Percentiles rank a stretch among this genome's conserved stretches.
phyloP scores from a whole-genome alignment of 2,113 vertebrate species.

The Cephalopterus ornatus region DNA sequence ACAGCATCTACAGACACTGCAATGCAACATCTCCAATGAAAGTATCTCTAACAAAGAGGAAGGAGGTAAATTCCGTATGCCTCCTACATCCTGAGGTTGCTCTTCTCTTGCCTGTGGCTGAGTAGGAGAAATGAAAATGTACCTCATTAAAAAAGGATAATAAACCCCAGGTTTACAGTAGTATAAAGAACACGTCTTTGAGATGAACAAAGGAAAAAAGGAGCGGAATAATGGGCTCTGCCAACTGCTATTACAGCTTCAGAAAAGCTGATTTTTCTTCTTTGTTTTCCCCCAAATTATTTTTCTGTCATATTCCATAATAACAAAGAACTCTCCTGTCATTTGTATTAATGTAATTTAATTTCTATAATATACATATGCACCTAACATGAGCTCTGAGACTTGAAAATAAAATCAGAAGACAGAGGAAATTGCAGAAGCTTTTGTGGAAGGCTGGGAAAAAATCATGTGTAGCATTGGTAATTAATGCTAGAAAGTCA shows the following conservation, averaged over 20 bases:
- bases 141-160: neutral
- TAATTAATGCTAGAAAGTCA: neutral
- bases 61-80: neutral
- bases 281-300: neutral
- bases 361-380: neutral
- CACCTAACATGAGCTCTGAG: neutral
- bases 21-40: neutral
- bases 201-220: neutral
- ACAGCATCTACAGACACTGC: neutral
- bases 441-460: neutral
- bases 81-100: neutral
- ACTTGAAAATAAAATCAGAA: neutral
- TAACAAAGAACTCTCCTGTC: accelerated
- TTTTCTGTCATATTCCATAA: neutral
- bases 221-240: neutral
- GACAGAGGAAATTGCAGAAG: neutral
- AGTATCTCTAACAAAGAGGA: neutral
- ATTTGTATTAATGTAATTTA: neutral
- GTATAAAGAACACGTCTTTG: neutral
- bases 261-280: neutral
- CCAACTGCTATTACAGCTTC: neutral
- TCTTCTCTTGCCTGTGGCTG: neutral
- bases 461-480: neutral
- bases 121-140: neutral
- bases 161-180: neutral